Conservation (phyloP, 2,113 vertebrate species). For the Dipodomys stephensi region DNA sequence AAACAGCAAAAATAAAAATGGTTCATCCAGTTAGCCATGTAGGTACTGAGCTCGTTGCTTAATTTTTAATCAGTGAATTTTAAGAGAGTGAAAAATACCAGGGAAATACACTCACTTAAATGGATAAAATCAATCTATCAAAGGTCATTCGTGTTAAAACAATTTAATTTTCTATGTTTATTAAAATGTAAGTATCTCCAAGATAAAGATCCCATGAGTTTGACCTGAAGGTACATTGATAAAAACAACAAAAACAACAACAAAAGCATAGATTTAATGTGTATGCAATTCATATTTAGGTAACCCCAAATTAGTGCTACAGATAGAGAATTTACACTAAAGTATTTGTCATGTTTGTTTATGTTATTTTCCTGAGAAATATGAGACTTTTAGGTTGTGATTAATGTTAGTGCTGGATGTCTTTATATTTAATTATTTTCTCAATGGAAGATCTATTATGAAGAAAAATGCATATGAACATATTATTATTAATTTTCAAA, state of each 20-base stretch:
- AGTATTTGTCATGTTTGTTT: background rate
- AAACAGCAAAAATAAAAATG: conserved; percentile 59
- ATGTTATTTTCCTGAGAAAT: background rate
- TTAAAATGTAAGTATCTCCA: background rate
- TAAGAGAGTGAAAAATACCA: conserved; percentile 59
- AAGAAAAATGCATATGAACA: background rate
- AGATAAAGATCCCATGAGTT: background rate
- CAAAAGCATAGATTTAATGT: background rate
- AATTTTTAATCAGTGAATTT: conserved; percentile 73
- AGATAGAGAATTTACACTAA: background rate
- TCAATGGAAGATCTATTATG: background rate
- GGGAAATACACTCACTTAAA: background rate
- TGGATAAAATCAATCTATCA: background rate
- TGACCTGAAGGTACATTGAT: background rate
- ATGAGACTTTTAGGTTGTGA: background rate
- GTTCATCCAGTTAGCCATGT: conserved; percentile 45
- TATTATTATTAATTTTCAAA: background rate
- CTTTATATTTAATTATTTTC: background rate
- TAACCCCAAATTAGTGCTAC: background rate
- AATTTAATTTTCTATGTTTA: background rate
- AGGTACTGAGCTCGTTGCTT: conserved; percentile 42
- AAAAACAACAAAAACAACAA: background rate
- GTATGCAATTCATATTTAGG: background rate
- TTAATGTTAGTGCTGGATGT: background rate
- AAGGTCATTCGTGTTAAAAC: conserved; percentile 48